Evolutionary conservation across 2,113 vertebrate genomes (phyloP).

Genomic region (Chlorodrepanis virens): DNA sequence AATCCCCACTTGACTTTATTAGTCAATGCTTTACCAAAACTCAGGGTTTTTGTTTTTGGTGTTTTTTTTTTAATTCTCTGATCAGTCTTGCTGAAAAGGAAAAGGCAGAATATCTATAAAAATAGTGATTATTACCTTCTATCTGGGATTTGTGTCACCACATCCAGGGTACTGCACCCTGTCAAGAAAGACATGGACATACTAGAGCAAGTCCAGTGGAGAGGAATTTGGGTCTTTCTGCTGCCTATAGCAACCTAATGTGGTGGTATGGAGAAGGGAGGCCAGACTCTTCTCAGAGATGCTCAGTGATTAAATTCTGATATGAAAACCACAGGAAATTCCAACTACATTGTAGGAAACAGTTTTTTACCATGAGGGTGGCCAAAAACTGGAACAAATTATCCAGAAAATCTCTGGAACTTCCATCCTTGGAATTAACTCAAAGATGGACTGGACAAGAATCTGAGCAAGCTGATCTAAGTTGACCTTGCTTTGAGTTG

Average conservation of each 20-base stretch:
- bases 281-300: background rate
- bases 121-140: background rate
- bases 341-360: background rate
- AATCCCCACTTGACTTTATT: background rate
- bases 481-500: background rate
- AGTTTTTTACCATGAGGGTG: background rate
- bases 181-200: background rate
- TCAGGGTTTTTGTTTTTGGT: background rate
- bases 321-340: background rate
- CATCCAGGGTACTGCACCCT: background rate
- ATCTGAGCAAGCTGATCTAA: background rate
- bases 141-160: background rate
- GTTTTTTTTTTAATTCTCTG: background rate
- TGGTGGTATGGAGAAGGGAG: background rate
- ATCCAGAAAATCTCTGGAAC: background rate
- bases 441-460: background rate
- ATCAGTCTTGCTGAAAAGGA: background rate
- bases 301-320: background rate
- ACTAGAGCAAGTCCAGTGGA: background rate
- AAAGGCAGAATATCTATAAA: background rate
- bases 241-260: background rate
- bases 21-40: background rate
- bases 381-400: background rate
- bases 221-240: background rate
- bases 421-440: background rate